Conservation (phyloP, 2,888 invertebrate genomes). For the Polymixis lichenea region DNA sequence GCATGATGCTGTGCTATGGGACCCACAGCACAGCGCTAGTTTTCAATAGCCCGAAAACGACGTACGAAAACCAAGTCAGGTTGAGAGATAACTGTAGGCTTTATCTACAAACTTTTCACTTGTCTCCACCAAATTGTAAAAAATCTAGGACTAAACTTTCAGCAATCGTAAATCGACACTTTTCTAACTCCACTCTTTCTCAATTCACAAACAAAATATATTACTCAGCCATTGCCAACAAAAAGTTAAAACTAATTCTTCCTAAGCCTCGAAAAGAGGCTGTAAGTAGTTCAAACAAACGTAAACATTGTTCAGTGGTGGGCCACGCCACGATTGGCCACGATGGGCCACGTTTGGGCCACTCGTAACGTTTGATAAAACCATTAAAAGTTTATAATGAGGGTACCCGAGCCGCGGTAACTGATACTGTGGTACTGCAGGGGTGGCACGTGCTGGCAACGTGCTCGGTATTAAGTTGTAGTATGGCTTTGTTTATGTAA, state of each 20-base stretch:
- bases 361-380: constrained; percentile 64
- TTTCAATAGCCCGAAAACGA: too few relatives aligned
- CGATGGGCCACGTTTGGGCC: constrained; percentile 28
- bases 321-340: constrained; percentile 20
- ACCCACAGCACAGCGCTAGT: too few relatives aligned
- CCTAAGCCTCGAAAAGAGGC: constrained; percentile 16
- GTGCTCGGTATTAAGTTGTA: not conserved
- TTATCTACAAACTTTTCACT: not conserved
- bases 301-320: constrained; percentile 53
- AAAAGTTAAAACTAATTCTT: constrained; percentile 11
- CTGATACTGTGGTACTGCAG: constrained; percentile 42
- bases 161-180: not conserved
- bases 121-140: not conserved
- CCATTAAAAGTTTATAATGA: constrained; percentile 78
- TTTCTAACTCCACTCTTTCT: constrained; percentile 3
- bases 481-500: constrained; percentile 8
- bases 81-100: too few relatives aligned
- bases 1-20: too few relatives aligned
- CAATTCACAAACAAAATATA: constrained; percentile 20
- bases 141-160: not conserved
- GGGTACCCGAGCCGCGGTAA: constrained; percentile 57
- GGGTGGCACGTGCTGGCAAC: constrained; percentile 28
- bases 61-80: too few relatives aligned
- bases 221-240: not conserved
- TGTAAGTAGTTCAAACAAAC: constrained; percentile 35